These are phyloP conservation scores for Menidia menidia DNA, from an alignment of 2,797 vertebrate species.

Conservation along the genomic window DNA sequence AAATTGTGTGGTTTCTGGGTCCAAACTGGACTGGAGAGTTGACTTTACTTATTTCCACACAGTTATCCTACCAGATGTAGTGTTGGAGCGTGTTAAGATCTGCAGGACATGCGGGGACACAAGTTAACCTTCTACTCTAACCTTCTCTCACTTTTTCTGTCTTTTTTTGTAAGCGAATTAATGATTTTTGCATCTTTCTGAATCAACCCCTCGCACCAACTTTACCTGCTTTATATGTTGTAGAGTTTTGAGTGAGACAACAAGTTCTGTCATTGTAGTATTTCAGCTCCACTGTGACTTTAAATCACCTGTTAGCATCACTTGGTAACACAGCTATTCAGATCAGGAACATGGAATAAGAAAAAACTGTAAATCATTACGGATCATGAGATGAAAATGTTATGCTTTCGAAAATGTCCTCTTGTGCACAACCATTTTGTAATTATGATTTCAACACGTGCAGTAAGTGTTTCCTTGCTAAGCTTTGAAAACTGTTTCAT, in stretches of 20 bases:
- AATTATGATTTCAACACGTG: slow-evolving; percentile 11
- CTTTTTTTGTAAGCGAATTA: too few species aligned
- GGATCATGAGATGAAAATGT: slow-evolving; percentile 2
- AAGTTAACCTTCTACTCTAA: slow-evolving; percentile 30
- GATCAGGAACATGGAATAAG: neutral
- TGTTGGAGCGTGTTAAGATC: slow-evolving; percentile 21
- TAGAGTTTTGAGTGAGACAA: neutral
- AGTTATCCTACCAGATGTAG: slow-evolving; percentile 43
- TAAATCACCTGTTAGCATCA: slow-evolving; percentile 7
- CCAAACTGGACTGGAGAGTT: neutral
- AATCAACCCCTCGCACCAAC: too few species aligned
- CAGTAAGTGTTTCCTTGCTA: slow-evolving; percentile 11
- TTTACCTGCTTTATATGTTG: too few species aligned
- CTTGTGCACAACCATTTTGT: slow-evolving; percentile 5
- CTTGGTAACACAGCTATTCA: slow-evolving; percentile 8
- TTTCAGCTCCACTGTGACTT: too few species aligned
- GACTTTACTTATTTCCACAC: slow-evolving; percentile 9
- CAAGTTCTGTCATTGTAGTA: neutral
- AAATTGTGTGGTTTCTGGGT: neutral
- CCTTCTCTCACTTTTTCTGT: slow-evolving; percentile 2
- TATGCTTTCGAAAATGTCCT: neutral
- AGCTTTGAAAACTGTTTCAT: slow-evolving; percentile 23
- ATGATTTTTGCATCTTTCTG: too few species aligned
- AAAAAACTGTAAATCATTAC: slow-evolving; percentile 6
- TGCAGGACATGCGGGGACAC: slow-evolving; percentile 16